phyloP scores from a whole-genome alignment of 2,797 vertebrate genomes.

The Alcedo quadribrachys region DNA sequence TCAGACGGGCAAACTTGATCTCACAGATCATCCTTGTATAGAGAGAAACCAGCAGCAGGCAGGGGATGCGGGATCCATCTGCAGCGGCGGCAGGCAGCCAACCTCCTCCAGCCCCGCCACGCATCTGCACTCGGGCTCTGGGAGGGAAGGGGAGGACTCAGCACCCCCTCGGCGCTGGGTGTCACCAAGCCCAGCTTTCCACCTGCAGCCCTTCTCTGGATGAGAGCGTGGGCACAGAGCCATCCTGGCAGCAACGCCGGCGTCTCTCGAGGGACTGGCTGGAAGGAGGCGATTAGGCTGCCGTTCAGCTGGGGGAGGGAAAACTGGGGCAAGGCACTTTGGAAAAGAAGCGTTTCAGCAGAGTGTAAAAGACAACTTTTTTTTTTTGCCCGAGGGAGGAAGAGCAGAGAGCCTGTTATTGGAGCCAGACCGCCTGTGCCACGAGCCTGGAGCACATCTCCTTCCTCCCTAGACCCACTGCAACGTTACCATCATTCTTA shows the following conservation, averaged over 20 bases:
- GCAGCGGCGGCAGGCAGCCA: constrained; percentile 16
- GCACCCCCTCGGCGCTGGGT: neutral
- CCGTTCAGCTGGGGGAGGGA: neutral
- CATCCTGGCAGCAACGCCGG: neutral
- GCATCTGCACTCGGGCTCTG: neutral
- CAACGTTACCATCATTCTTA: fast-evolving
- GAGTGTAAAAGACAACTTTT: neutral
- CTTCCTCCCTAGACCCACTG: neutral
- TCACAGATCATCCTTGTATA: neutral
- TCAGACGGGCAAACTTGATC: neutral
- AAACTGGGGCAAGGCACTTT: neutral
- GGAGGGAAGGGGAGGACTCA: neutral
- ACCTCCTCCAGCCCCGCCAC: neutral
- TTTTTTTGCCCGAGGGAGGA: neutral
- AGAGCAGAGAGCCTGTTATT: neutral
- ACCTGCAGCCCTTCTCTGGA: constrained; percentile 34
- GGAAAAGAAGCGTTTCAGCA: neutral
- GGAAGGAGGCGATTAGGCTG: constrained; percentile 55
- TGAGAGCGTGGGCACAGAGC: neutral
- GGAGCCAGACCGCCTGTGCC: neutral
- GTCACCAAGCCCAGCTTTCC: constrained; percentile 21
- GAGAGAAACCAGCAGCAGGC: neutral
- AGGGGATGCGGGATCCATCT: constrained; percentile 20
- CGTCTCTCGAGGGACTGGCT: neutral
- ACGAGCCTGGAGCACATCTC: neutral